phyloP scores from a whole-genome alignment of 2,888 invertebrate genomes.

The Abrostola triplasia region DNA sequence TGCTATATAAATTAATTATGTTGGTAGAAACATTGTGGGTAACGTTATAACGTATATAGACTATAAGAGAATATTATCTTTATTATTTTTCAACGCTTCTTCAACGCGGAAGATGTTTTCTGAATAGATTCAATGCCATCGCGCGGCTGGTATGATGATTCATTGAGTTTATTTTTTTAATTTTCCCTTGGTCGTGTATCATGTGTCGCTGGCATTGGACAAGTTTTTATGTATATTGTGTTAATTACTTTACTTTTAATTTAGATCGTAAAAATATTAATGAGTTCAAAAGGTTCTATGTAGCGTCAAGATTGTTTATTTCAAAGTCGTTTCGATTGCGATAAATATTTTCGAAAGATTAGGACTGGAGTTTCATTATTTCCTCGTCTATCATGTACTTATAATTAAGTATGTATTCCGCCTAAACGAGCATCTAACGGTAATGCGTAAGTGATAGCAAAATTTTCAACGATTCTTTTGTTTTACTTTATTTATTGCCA shows the following conservation, averaged over 20 bases:
- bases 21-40: too few relatives aligned
- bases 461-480: not conserved
- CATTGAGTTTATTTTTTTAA: constrained; percentile 5
- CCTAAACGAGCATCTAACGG: too few relatives aligned
- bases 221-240: constrained; percentile 1
- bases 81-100: not conserved
- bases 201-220: constrained; percentile 4
- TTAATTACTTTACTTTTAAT: not conserved
- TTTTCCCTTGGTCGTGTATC: constrained; percentile 4
- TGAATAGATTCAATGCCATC: constrained; percentile 5
- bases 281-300: not conserved
- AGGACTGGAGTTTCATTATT: too few relatives aligned
- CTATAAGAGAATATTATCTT: not conserved
- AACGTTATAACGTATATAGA: too few relatives aligned
- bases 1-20: not conserved
- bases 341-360: too few relatives aligned
- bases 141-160: not conserved
- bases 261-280: not conserved
- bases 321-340: too few relatives aligned
- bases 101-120: constrained; percentile 2
- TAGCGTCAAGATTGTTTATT: too few relatives aligned
- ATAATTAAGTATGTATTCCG: too few relatives aligned
- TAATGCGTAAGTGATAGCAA: too few relatives aligned
- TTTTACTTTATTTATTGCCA: not conserved
- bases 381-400: too few relatives aligned